Evolutionary conservation across 2,113 vertebrate genomes (phyloP).

Genomic region (Myodes glareolus): DNA sequence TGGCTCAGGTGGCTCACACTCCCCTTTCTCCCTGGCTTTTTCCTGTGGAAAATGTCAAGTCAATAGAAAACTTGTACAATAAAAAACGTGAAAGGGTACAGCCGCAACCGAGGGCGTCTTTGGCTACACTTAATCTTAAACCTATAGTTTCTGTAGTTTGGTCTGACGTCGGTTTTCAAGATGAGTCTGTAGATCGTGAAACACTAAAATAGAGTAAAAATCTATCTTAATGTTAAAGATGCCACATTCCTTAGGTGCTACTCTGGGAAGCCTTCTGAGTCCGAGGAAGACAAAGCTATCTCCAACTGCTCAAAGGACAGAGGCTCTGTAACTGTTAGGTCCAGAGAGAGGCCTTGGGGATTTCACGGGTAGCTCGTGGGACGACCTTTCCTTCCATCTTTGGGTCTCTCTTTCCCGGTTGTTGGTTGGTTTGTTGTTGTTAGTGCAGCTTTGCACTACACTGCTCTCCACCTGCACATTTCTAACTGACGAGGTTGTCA

Average conservation of each 20-base stretch:
- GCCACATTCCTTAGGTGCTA: not conserved
- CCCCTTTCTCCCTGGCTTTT: not conserved
- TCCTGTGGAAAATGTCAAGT: not conserved
- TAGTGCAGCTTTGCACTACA: not conserved
- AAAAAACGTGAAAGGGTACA: not conserved
- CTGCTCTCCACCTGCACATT: not conserved
- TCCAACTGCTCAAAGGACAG: not conserved
- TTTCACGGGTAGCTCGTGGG: not conserved
- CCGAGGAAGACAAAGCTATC: not conserved
- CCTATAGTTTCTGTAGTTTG: not conserved
- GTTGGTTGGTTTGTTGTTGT: not conserved
- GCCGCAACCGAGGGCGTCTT: not conserved
- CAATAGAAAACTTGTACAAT: conserved; percentile 2
- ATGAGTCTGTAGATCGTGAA: conserved; percentile 22
- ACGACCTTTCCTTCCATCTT: too few species aligned
- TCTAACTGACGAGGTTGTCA: conserved; percentile 76
- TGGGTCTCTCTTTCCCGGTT: not conserved
- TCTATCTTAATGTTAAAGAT: conserved; percentile 36
- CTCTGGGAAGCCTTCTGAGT: not conserved
- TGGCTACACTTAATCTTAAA: not conserved
- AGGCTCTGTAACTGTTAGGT: not conserved
- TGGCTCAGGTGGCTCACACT: not conserved
- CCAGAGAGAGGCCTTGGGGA: not conserved
- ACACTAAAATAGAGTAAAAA: not conserved
- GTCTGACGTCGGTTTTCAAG: not conserved